Conservation (phyloP, 2,797 vertebrate species). For the Hoplostethus mediterraneus region DNA sequence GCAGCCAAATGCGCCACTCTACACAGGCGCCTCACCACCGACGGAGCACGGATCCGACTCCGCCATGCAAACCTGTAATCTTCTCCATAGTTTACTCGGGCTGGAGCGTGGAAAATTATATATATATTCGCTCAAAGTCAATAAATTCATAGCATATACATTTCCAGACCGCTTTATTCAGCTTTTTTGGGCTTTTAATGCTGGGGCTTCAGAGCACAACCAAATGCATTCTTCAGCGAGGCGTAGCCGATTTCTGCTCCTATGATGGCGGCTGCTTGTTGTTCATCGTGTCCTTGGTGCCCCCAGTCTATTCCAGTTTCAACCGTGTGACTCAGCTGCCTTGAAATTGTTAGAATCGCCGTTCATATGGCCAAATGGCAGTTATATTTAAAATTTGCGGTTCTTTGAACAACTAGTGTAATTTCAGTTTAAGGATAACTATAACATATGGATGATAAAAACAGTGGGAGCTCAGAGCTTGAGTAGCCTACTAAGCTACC, state of each 20-base stretch:
- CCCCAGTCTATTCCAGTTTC: slow-evolving; percentile 48
- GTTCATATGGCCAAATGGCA: neutral
- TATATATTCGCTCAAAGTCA: neutral
- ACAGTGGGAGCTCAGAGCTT: neutral
- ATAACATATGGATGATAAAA: slow-evolving; percentile 23
- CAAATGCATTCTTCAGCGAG: slow-evolving; percentile 80
- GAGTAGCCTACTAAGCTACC: slow-evolving; percentile 6
- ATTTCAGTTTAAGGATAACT: neutral
- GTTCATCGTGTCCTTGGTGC: slow-evolving; percentile 78
- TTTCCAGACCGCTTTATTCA: neutral
- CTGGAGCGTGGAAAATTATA: neutral
- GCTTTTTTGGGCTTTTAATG: neutral
- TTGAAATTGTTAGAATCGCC: neutral
- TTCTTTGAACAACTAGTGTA: neutral
- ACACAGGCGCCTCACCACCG: slow-evolving; percentile 80
- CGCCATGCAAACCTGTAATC: slow-evolving; percentile 73
- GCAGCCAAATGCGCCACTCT: slow-evolving; percentile 86
- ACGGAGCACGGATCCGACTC: slow-evolving; percentile 80
- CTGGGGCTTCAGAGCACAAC: slow-evolving; percentile 29
- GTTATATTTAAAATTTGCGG: neutral
- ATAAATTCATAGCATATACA: slow-evolving; percentile 21
- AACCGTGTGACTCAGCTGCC: slow-evolving; percentile 37
- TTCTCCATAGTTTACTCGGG: slow-evolving; percentile 18
- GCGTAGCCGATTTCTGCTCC: slow-evolving; percentile 79
- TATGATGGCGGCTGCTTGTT: slow-evolving; percentile 85